phyloP scores from a whole-genome alignment of 2,797 vertebrate species.

The Knipowitschia caucasica region DNA sequence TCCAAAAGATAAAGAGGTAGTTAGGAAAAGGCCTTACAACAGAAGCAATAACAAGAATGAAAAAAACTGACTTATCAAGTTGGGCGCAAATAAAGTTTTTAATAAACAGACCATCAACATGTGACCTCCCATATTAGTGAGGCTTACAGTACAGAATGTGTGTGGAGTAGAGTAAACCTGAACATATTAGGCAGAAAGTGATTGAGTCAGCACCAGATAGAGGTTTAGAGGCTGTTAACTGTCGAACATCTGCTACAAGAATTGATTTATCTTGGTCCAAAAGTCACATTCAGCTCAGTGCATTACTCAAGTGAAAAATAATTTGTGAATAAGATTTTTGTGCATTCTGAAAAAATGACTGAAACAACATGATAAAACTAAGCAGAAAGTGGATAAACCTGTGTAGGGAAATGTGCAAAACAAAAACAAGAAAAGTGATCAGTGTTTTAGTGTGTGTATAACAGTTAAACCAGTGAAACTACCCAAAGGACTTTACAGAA shows the following conservation, averaged over 20 bases:
- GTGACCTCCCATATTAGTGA: constrained; percentile 17
- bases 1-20: constrained; percentile 71
- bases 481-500: constrained; percentile 23
- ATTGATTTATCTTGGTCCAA: background rate
- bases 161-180: constrained; percentile 52
- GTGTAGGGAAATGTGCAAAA: constrained; percentile 56
- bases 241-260: constrained; percentile 22
- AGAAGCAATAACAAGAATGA: constrained; percentile 50
- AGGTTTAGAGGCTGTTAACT: constrained; percentile 27
- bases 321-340: constrained; percentile 23
- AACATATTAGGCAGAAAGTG: constrained; percentile 25
- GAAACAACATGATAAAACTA: constrained; percentile 31
- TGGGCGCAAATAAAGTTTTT: constrained; percentile 10
- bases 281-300: constrained; percentile 43
- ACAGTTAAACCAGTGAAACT: constrained; percentile 11
- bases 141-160: constrained; percentile 23
- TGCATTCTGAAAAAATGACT: constrained; percentile 15
- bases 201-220: constrained; percentile 48
- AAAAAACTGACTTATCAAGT: constrained; percentile 41
- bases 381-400: constrained; percentile 26
- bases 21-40: constrained; percentile 54
- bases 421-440: constrained; percentile 19
- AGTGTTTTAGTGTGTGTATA: constrained; percentile 42
- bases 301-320: constrained; percentile 16
- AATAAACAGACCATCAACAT: constrained; percentile 35